phyloP scores from a whole-genome alignment of 2,113 vertebrate genomes.

The Oriolus oriolus region DNA sequence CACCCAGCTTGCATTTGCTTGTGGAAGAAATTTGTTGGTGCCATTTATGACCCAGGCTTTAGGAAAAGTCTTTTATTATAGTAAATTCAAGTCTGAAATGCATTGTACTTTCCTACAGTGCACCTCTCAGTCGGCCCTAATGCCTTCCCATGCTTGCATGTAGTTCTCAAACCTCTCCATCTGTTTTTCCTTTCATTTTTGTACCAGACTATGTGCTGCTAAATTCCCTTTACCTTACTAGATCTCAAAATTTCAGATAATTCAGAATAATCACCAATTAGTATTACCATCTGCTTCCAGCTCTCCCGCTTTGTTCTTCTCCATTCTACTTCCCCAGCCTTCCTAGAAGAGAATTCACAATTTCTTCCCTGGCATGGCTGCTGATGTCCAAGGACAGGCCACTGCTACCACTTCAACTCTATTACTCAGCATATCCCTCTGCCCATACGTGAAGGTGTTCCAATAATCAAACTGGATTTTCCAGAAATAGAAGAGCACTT shows the following conservation, averaged over 20 bases:
- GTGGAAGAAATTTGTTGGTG: background rate
- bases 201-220: background rate
- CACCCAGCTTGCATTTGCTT: background rate
- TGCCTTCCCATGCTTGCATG: background rate
- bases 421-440: background rate
- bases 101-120: background rate
- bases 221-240: background rate
- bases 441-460: background rate
- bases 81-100: background rate
- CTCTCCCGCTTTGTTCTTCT: background rate
- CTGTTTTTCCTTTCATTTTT: background rate
- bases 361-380: background rate
- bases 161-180: background rate
- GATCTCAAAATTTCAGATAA: background rate
- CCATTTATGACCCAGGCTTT: background rate
- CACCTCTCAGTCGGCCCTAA: background rate
- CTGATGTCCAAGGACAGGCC: background rate
- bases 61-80: background rate
- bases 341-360: background rate
- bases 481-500: background rate
- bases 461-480: background rate
- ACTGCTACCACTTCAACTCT: background rate
- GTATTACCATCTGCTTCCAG: background rate
- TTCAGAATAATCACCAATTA: background rate
- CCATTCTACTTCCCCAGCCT: background rate